Conservation (phyloP, 92 coral and sea anemone genomes). For the Palythoa grandis region DNA sequence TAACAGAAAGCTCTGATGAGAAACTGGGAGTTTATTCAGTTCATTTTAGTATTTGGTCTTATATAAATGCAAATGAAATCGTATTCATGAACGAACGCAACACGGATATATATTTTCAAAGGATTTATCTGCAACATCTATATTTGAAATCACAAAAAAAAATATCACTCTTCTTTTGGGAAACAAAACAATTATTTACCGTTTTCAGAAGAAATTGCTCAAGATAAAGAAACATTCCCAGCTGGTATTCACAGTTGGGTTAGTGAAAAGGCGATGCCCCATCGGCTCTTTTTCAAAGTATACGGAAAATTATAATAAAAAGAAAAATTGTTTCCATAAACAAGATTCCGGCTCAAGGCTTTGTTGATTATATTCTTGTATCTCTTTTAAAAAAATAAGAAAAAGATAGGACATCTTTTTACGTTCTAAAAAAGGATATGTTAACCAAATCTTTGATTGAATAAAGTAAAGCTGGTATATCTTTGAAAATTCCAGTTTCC, state of each 20-base stretch:
- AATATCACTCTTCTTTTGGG: not conserved
- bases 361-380: not conserved
- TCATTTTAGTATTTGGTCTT: not conserved
- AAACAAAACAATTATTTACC: not conserved
- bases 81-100: not conserved
- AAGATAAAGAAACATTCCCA: not conserved
- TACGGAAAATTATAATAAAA: slow-evolving; percentile 11
- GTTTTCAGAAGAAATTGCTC: not conserved
- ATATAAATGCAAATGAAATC: not conserved
- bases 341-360: not conserved
- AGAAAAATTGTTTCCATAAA: slow-evolving; percentile 6
- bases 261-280: not conserved
- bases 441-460: not conserved
- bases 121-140: not conserved
- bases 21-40: not conserved
- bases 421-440: not conserved
- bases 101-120: not conserved
- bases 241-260: slow-evolving; percentile 24
- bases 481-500: not conserved
- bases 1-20: not conserved
- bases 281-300: slow-evolving; percentile 15
- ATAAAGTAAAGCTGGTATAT: not conserved
- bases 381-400: not conserved
- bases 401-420: not conserved
- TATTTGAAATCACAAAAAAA: not conserved